Evolutionary conservation across 2,797 vertebrate species (phyloP).

Genomic region (Cuniculus paca): DNA sequence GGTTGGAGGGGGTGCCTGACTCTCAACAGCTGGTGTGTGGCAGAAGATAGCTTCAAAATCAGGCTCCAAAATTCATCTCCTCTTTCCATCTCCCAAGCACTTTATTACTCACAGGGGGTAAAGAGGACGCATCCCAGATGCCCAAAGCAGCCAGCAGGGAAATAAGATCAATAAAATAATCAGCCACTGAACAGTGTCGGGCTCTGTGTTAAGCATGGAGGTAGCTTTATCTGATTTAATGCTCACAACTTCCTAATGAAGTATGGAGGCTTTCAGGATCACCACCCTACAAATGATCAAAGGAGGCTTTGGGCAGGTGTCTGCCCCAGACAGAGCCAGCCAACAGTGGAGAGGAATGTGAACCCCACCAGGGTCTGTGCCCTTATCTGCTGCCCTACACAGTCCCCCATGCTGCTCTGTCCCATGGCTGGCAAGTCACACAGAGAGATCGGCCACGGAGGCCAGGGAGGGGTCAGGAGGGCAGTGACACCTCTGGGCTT

Average conservation of each 20-base stretch:
- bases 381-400: not conserved
- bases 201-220: not conserved
- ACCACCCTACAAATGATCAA: not conserved
- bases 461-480: not conserved
- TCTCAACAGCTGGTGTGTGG: not conserved
- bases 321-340: not conserved
- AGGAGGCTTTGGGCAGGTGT: not conserved
- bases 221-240: not conserved
- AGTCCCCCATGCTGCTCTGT: not conserved
- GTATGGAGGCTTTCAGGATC: not conserved
- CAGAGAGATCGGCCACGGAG: not conserved
- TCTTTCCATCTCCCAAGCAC: constrained; percentile 12
- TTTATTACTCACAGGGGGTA: not conserved
- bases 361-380: not conserved
- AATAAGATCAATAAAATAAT: constrained; percentile 24
- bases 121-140: not conserved
- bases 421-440: rapidly evolving
- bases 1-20: not conserved
- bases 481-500: not conserved
- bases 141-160: constrained; percentile 32
- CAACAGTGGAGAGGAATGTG: not conserved
- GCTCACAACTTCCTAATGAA: not conserved
- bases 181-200: not conserved
- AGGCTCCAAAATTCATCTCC: not conserved
- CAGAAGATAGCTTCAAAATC: not conserved